Conservation (phyloP, 2,888 invertebrate species). For the Prionchulus punctatus region DNA sequence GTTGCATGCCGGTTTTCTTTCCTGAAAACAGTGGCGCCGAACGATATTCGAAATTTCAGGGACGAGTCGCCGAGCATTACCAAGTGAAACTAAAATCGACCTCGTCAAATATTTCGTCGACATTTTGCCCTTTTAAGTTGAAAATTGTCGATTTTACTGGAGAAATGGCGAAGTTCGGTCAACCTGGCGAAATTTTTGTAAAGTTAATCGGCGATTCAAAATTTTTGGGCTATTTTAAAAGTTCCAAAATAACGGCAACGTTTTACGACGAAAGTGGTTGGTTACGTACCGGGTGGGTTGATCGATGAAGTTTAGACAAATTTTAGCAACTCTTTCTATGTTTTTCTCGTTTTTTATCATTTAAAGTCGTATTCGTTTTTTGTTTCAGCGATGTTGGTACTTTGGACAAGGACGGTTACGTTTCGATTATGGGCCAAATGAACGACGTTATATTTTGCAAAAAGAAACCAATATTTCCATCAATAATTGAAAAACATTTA, state of each 20-base stretch:
- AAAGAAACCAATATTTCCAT: conserved; percentile 37
- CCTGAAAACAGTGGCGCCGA: not conserved
- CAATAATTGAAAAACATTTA: conserved; percentile 36
- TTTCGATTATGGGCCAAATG: conserved; percentile 34
- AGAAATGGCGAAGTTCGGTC: conserved; percentile 26
- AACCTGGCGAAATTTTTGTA: conserved; percentile 33
- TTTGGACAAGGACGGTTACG: conserved; percentile 35
- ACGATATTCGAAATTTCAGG: not conserved
- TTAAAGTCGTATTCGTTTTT: not conserved
- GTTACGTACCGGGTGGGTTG: conserved; percentile 36
- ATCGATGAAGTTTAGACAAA: conserved; percentile 1
- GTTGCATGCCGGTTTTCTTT: conserved; percentile 22
- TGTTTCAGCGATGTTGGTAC: conserved; percentile 33
- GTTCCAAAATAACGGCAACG: too few relatives aligned
- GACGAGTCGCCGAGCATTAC: conserved; percentile 12
- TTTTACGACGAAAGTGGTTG: conserved; percentile 34
- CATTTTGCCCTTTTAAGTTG: conserved; percentile 9
- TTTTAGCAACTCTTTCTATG: too few relatives aligned
- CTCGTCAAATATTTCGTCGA: not conserved
- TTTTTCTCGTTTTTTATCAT: conserved; percentile 7
- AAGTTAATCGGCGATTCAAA: conserved; percentile 28
- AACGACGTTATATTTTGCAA: conserved; percentile 38
- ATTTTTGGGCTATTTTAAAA: conserved; percentile 37
- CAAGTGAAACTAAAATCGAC: conserved; percentile 3
- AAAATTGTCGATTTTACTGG: conserved; percentile 29